Base-by-base conservation (phyloP, 2,797 vertebrate genomes). In the Varecia variegata region DNA sequence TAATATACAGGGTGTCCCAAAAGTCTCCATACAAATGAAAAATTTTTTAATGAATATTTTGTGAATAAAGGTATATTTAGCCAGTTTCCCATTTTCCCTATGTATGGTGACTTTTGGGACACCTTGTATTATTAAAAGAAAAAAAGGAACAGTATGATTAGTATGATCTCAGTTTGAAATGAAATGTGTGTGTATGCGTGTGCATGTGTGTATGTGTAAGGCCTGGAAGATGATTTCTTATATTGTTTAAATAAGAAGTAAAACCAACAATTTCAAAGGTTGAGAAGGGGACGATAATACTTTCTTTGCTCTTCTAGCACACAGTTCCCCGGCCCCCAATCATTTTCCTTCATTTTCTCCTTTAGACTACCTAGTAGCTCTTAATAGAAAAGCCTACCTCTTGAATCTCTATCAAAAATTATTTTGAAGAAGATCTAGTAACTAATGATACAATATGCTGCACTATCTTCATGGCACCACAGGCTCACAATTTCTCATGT, bases 281-380 rank as follows among this genome's bases (percentile, higher is more conserved):
- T 83, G 54, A 86, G 45, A 70, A 74, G 50, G 27, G 80, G 8
- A 62, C 47, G 71, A 2, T 82, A 92, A 86, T 94, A 67, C 38
- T 90, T 79, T 32, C 10, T 54, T 87, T 84, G 4, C 92, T 92
- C 18, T 89, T 88, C 40, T 87, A 70, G 40, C 20, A 87, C 40
- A 56, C 10, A 74, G 12, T 82, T 94, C 32, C 32, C 62, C 3
- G 27, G 6, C 47, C 14, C 56, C 43, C 25, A 32, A 47, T 90
- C 50, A 70, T 95, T 96, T 91, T 86, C 32, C 35, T 92, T 93
- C 35, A 89, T 96, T 96, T 93, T 40, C 18, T 96, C 58, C 43
- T 90, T 93, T 79, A 56, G 32, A 87, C 47, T 84, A 35, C 13
- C 25, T 45, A 90, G 0, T 92, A 92, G 40, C 2, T 30, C 60